phyloP scores from a whole-genome alignment of 2,888 invertebrate genomes.

The Aphodius granarius region DNA sequence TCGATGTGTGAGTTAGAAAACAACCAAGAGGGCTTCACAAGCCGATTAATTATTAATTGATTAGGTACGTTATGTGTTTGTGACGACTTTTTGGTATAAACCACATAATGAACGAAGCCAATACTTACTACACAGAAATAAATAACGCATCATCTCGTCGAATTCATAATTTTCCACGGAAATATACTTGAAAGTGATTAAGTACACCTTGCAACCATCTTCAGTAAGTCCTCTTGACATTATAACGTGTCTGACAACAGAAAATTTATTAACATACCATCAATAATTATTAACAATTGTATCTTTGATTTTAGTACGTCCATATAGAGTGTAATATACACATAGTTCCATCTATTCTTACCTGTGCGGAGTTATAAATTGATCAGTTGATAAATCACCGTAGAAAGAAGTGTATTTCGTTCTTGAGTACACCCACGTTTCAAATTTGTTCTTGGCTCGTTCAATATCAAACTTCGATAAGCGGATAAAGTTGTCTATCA shows the following conservation, averaged over 20 bases:
- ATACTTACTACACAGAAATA: not conserved
- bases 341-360: not conserved
- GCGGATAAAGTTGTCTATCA: slow-evolving; percentile 61
- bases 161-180: not conserved
- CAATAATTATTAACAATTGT: too few species aligned
- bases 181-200: not conserved
- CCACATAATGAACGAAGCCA: too few species aligned
- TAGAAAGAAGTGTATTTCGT: not conserved
- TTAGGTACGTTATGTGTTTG: too few species aligned
- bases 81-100: too few species aligned
- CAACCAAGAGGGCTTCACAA: too few species aligned
- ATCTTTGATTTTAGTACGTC: too few species aligned
- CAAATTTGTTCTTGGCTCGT: slow-evolving; percentile 65
- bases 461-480: slow-evolving; percentile 68
- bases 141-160: not conserved
- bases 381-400: not conserved
- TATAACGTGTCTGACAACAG: not conserved
- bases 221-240: not conserved
- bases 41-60: too few species aligned
- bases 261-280: too few species aligned
- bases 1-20: too few species aligned
- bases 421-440: slow-evolving; percentile 52
- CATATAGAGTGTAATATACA: too few species aligned
- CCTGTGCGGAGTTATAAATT: not conserved
- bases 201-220: not conserved